Conservation (phyloP, 2,888 invertebrate species). For the Rhagonycha fulva region DNA sequence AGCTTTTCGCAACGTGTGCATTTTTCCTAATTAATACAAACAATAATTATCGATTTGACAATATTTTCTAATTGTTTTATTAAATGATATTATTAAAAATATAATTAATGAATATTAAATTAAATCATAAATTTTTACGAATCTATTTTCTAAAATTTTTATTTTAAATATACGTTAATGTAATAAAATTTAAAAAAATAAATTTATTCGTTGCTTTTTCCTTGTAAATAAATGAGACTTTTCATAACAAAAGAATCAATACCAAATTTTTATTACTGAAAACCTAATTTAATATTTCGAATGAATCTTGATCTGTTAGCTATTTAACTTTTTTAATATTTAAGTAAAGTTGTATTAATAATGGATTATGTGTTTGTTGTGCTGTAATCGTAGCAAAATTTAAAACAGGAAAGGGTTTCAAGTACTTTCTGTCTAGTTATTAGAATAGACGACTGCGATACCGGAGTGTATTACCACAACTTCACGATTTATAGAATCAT, state of each 20-base stretch:
- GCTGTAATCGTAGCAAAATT: slow-evolving; percentile 13
- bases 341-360: not conserved
- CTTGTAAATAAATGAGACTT: not conserved
- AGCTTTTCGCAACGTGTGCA: no score
- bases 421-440: slow-evolving; percentile 26
- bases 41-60: no score
- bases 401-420: slow-evolving; percentile 16
- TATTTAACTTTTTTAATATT: slow-evolving; percentile 12
- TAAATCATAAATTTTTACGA: not conserved
- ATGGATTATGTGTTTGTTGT: not conserved
- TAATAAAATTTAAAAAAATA: not conserved
- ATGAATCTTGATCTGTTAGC: not conserved
- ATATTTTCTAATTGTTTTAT: no score
- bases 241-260: not conserved
- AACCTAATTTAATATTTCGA: not conserved
- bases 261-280: not conserved
- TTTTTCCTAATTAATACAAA: no score
- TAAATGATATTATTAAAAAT: no score
- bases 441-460: slow-evolving; percentile 21
- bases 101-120: not conserved
- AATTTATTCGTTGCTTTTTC: not conserved
- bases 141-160: not conserved
- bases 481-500: slow-evolving; percentile 29
- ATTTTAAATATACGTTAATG: no score
- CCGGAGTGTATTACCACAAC: slow-evolving; percentile 14